Conservation (phyloP, 2,113 vertebrate species). For the Girardinichthys multiradiatus region DNA sequence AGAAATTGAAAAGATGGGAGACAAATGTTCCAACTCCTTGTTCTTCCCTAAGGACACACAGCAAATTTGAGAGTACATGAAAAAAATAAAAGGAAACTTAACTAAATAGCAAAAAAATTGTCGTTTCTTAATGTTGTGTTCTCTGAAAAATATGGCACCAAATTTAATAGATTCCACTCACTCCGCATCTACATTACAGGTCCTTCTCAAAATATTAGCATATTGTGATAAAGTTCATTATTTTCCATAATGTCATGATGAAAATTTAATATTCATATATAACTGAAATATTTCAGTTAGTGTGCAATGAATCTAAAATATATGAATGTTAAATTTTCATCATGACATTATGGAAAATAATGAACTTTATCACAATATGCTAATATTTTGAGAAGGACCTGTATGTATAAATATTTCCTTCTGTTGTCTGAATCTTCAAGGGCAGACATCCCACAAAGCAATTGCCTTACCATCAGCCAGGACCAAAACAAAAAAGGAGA, state of each 20-base stretch:
- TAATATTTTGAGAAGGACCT: no score
- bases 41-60: conserved; percentile 52
- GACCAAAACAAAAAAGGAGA: conserved; percentile 44
- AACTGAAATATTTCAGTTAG: no score
- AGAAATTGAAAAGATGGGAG: conserved; percentile 61
- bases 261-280: no score
- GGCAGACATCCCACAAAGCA: conserved; percentile 72
- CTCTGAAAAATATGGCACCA: conserved; percentile 25
- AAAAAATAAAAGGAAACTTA: conserved; percentile 39
- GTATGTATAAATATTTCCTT: conserved; percentile 74
- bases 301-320: no score
- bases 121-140: conserved; percentile 41
- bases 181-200: conserved; percentile 57
- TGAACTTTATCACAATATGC: no score
- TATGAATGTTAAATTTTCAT: no score
- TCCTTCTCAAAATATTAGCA: no score
- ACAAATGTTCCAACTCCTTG: conserved; percentile 40
- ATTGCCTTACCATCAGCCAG: conserved; percentile 70
- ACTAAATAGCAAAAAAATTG: conserved; percentile 25
- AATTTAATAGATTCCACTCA: conserved; percentile 35
- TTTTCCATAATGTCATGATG: no score
- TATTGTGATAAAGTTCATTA: no score
- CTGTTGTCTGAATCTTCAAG: conserved; percentile 74
- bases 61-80: conserved; percentile 47
- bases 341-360: no score